Base-by-base conservation (phyloP, 2,113 vertebrate species). In the Ctenodactylus gundi region DNA sequence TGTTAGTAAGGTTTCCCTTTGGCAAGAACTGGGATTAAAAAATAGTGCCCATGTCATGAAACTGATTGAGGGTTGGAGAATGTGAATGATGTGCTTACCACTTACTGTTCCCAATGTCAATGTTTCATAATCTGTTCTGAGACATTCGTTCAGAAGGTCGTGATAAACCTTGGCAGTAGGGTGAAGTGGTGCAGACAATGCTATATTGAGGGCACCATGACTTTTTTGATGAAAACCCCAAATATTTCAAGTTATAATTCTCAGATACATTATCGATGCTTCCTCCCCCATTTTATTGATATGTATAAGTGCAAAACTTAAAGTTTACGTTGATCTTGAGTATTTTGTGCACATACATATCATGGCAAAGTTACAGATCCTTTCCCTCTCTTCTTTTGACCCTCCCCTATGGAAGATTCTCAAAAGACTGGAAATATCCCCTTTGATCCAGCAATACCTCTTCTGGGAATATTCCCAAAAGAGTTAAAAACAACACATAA, bases 161-260 rank as follows among this genome's bases (percentile, higher is more conserved):
- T 58, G 34, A 46, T 77, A 27, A 58, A 4, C 46, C 25, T 57
- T 80, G 86, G 21, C 20, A 67, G 27, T 70, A 17, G 75, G 76
- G 76, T 60, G 46, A 75, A 83, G 23, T 44, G 34, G 18, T 55
- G 31, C 62, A 89, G 23, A 78, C 20, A 75, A 77, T 31, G 2
- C 39, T 65, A n/a, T 34, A n/a, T 81, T 12, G 31, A 1, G 44
- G 29, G 49, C 44, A 55, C 13, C 39, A 51, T 6, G 29, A 4
- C 29, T 53, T 94, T 90, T 41, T 83, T 88, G 17, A 58, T 62
- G 64, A 78, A 25, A 91, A 8, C 78, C 20, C 8, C 14, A 27
- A 83, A 62, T 86, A 44, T 75, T 92, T 91, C 31, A 92, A 85
- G 55, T 72, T 89, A 49, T 58, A 88, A 93, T 78, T 62, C 53